A percentile compares a stretch with the other conserved stretches of the same genome.
Conservation (phyloP, 2,888 invertebrate genomes). For the Epirrhoe tristata region DNA sequence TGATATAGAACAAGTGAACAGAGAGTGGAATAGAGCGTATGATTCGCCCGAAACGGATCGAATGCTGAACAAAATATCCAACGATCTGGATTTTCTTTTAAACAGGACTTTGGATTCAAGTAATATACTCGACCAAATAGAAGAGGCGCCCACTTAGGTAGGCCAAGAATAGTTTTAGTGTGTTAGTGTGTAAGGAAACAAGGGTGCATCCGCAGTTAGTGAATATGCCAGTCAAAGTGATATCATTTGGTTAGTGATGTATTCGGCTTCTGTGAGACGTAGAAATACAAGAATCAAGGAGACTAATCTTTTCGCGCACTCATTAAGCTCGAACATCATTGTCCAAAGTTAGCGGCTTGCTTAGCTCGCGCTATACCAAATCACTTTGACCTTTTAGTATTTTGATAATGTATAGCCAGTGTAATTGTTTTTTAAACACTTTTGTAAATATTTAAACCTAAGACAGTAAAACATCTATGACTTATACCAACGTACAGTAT, state of each 20-base stretch:
- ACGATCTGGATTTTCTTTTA: slow-evolving; percentile 92
- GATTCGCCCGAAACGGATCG: slow-evolving; percentile 81
- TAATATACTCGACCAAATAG: slow-evolving; percentile 65
- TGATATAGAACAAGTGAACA: slow-evolving; percentile 71
- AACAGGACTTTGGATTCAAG: slow-evolving; percentile 85
- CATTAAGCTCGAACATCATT: background rate
- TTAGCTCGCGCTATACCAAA: background rate
- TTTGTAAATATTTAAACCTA: slow-evolving; percentile 25
- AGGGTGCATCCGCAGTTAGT: slow-evolving; percentile 52
- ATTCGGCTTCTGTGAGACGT: background rate
- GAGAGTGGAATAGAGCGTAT: slow-evolving; percentile 72
- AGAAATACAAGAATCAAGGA: background rate
- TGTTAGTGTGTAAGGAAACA: slow-evolving; percentile 66
- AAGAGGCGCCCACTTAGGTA: slow-evolving; percentile 74
- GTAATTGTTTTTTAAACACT: slow-evolving; percentile 33
- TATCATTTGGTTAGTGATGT: background rate
- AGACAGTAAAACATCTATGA: slow-evolving; percentile 17
- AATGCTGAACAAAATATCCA: slow-evolving; percentile 92
- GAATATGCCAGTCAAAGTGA: slow-evolving; percentile 13
- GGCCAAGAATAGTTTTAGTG: slow-evolving; percentile 34
- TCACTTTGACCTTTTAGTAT: slow-evolving; percentile 19
- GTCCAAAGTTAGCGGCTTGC: background rate
- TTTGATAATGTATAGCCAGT: slow-evolving; percentile 43
- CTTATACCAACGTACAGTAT: slow-evolving; percentile 21
- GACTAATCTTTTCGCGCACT: background rate